Evolutionary conservation across 2,113 vertebrate genomes (phyloP).

Genomic region (Callorhinus ursinus): DNA sequence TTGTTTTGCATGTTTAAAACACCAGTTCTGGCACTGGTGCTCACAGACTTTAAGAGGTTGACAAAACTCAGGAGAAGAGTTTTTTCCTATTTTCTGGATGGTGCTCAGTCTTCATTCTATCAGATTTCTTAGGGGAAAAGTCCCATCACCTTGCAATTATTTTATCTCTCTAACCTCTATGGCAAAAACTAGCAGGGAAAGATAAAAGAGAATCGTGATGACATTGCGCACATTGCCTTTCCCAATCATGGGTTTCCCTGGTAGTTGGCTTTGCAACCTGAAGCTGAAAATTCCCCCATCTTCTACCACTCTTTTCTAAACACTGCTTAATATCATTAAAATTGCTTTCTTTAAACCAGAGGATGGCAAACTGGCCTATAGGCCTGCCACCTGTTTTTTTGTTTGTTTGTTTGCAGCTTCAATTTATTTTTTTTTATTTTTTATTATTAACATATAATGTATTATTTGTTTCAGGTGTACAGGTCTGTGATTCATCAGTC

Average conservation of each 20-base stretch:
- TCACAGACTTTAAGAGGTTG: neutral
- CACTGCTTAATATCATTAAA: constrained; percentile 28
- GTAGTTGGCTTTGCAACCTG: constrained; percentile 31
- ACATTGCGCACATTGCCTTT: neutral
- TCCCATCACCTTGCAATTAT: neutral
- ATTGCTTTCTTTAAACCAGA: constrained; percentile 33
- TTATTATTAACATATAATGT: no score
- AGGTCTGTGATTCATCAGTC: no score
- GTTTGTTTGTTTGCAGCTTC: no score
- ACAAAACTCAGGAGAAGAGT: neutral
- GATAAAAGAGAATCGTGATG: constrained; percentile 19
- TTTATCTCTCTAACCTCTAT: constrained; percentile 44
- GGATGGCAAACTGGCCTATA: constrained; percentile 1
- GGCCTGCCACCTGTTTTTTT: neutral
- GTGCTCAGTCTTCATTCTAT: neutral
- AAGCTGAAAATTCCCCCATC: constrained; percentile 35
- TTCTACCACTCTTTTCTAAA: constrained; percentile 10
- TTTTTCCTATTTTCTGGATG: constrained; percentile 23
- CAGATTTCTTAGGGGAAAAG: constrained; percentile 11
- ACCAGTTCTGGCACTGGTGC: neutral
- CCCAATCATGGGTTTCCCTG: constrained; percentile 46
- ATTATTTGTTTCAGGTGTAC: no score
- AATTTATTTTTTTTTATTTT: no score
- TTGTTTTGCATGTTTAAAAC: constrained; percentile 51
- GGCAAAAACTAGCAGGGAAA: constrained; percentile 45